phyloP scores from a whole-genome alignment of 2,888 invertebrate genomes.

The Agriopis marginaria region DNA sequence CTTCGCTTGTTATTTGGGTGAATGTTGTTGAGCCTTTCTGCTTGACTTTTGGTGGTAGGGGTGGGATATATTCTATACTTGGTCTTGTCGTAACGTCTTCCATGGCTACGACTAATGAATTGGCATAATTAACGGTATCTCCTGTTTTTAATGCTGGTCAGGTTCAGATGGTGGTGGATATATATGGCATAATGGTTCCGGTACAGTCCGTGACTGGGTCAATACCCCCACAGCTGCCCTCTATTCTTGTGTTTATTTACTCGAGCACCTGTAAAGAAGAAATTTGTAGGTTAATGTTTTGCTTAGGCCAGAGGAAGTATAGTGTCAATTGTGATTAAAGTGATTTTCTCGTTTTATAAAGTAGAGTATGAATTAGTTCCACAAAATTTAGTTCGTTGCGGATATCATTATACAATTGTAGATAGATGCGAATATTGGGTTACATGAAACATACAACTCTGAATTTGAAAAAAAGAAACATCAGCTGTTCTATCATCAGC shows the following conservation, averaged over 20 bases:
- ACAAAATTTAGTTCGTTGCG: neutral
- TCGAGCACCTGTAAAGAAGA: conserved; percentile 74
- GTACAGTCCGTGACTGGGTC: conserved; percentile 76
- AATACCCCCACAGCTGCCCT: conserved; percentile 69
- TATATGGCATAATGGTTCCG: conserved; percentile 85
- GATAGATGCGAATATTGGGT: neutral
- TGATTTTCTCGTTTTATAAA: neutral
- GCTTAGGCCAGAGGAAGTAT: conserved; percentile 8
- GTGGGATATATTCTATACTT: conserved; percentile 82
- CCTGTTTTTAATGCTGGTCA: conserved; percentile 74
- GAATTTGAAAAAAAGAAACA: too few relatives aligned
- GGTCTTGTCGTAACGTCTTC: conserved; percentile 83
- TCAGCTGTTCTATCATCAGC: too few relatives aligned
- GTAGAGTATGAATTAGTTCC: neutral
- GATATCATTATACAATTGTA: neutral
- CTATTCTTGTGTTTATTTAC: conserved; percentile 63
- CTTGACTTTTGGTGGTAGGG: conserved; percentile 86
- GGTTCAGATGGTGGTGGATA: conserved; percentile 73
- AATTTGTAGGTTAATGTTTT: conserved; percentile 45
- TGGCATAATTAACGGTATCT: conserved; percentile 82
- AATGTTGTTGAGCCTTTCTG: conserved; percentile 78
- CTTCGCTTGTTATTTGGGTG: conserved; percentile 77
- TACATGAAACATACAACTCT: neutral
- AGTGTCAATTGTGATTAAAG: neutral
- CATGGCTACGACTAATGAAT: conserved; percentile 78